Evolutionary conservation across 1,140 invertebrate genomes (phyloP), one percentile per base, ranked within the genome.

Genomic region (Drosophila nikananu): DNA sequence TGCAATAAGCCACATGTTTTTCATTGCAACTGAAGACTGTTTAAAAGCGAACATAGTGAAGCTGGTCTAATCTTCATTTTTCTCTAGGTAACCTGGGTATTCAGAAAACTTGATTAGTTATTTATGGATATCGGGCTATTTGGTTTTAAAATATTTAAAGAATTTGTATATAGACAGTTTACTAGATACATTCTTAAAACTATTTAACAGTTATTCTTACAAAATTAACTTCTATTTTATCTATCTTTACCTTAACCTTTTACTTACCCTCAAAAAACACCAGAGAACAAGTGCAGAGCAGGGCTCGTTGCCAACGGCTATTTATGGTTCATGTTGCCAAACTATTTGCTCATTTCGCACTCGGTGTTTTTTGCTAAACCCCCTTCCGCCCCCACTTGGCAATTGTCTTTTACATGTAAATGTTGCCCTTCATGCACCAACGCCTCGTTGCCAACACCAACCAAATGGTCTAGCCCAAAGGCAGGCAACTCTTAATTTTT

Each of bases 361-460:
- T 42, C 8, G 48, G 21, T 23, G 48, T 54, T 73, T 65, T 65
- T 32, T 39, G 17, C 42, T 30, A 32, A 41, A 25, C 46, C 25
- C 13, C 12, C 25, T 7, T 5, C 25, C 30, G 3, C 37, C 37
- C 42, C 60, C 59, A 64, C 75, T 77, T 61, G 49, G 73, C 63
- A 77, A 77, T 77, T 77, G 61, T 77, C 75, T 77, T 68, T 77
- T 64, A 30, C 62, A 59, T 77, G 74, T 54, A 71, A 77, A 60
- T 65, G 48, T 52, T 66, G 44, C 37, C 66, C 61, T 66, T 65
- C 25, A 46, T 67, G 65, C 62, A 51, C 65, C 62, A 37, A 49
- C 63, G 54, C 61, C 61, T 59, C 15, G 21, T n/a, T 64, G 9
- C 19, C 17, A 61, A 51, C 64, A 46, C 46, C 64, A 54, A 54